A percentile compares a stretch with the other conserved stretches of the same genome.
phyloP scores from a whole-genome alignment of 1,140 invertebrate species.

The Drosophila lacteicornis region DNA sequence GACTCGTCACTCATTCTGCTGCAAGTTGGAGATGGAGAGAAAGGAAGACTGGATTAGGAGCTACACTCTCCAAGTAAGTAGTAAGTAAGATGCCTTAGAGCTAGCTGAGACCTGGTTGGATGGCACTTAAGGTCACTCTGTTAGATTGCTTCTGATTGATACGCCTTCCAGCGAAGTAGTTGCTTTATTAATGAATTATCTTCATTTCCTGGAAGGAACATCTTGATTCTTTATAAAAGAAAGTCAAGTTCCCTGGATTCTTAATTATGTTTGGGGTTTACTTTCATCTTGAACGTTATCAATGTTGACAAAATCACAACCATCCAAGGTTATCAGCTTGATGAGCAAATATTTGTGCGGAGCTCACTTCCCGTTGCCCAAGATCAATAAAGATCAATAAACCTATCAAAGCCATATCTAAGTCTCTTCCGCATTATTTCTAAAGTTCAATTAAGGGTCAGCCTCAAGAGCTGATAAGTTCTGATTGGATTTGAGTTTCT shows the following conservation, averaged over 20 bases:
- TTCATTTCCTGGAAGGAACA: neutral
- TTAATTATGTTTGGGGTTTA: slow-evolving; percentile 1
- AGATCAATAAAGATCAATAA: slow-evolving; percentile 10
- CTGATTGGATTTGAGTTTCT: neutral
- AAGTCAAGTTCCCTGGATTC: neutral
- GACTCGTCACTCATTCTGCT: slow-evolving; percentile 64
- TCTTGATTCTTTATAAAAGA: neutral
- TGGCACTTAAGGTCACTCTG: neutral
- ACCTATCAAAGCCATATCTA: neutral
- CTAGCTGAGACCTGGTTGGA: neutral
- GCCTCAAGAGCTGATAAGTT: neutral
- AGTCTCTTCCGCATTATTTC: neutral
- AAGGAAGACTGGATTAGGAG: neutral
- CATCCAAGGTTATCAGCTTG: slow-evolving; percentile 25
- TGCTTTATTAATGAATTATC: neutral
- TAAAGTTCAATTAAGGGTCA: neutral
- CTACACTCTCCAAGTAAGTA: neutral
- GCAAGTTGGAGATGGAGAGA: neutral
- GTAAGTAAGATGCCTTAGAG: neutral
- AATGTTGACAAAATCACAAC: slow-evolving; percentile 17
- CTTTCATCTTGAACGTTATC: slow-evolving; percentile 21
- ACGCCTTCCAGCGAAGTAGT: neutral
- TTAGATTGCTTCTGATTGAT: neutral
- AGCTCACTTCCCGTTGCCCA: slow-evolving; percentile 2
- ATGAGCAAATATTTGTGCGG: slow-evolving; percentile 4